Evolutionary conservation across 2,797 vertebrate species (phyloP), one percentile per base, ranked within the genome.

Genomic region (Lagodon rhomboides): DNA sequence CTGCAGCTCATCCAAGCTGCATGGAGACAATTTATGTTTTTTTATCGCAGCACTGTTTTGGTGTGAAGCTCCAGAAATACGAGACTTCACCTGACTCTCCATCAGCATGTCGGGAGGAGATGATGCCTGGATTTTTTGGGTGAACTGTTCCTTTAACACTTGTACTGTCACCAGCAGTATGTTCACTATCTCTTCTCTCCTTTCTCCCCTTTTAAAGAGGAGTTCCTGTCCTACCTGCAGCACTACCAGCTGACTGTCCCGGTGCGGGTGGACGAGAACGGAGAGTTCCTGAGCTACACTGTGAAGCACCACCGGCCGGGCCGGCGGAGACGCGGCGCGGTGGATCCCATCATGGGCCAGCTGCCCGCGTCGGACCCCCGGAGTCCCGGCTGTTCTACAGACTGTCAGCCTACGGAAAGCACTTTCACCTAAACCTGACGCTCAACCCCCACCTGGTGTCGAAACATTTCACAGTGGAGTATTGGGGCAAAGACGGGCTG

Each of bases 171-270:
- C 41, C 18, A 18, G 5, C 8, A 18, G 16, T 47, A 10, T 74
- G 17, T 22, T 77, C 49, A 46, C 38, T 34, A 13, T 70, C 65
- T 22, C 53, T 17, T 65, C 50, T 66, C 34, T 38, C 9, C 34
- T 77, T 2, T 73, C 62, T 61, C 22, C 78, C 41, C 65, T 20
- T 49, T 71, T 23, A 50, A 96, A 99, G 98, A 97, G 96, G 98
- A 99, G 96, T 99, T 98, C 96, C 97, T 99, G 95, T 98, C 97
- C 94, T 97, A 97, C 90, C 96, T 99, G 96, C 97, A 98, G 95
- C 97, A 99, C 93, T 99, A 98, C 95, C 98, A 99, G 93, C 92
- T 99, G 93, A 98, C 96, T 84, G 96, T 99, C 85, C 98, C 98
- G 41, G 93, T 97, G 93, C 97, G 96, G 81, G 97, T 99, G 95